A percentile compares a stretch with the other conserved stretches of the same genome.
Evolutionary conservation across 2,113 vertebrate species (phyloP).

Genomic region (Micronisus gabar): DNA sequence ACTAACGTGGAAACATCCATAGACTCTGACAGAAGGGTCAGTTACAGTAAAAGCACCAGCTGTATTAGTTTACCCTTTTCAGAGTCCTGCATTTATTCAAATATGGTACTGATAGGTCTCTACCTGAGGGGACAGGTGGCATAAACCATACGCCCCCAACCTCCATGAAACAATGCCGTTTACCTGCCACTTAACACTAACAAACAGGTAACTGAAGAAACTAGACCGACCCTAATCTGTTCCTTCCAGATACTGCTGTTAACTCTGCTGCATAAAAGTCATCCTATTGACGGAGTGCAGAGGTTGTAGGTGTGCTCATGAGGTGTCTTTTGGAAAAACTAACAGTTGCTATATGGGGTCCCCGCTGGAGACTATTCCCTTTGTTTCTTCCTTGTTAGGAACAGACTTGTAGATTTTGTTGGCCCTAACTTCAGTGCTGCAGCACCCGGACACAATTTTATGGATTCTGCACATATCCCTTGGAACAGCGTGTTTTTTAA

Average conservation of each 20-base stretch:
- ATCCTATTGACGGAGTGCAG: background rate
- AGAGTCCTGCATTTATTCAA: background rate
- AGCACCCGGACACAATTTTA: background rate
- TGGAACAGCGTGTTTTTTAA: background rate
- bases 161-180: background rate
- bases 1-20: background rate
- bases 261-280: background rate
- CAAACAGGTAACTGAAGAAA: background rate
- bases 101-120: background rate
- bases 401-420: background rate
- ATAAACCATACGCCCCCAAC: background rate
- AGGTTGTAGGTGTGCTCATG: background rate
- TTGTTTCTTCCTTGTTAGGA: background rate
- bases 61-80: background rate
- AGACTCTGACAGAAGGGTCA: rapidly evolving
- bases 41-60: background rate
- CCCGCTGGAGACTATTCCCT: background rate
- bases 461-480: background rate
- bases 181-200: background rate
- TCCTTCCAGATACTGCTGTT: background rate
- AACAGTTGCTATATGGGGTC: background rate
- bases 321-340: background rate
- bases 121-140: background rate
- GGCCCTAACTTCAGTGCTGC: background rate
- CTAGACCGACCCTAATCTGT: background rate